Evolutionary conservation across 2,113 vertebrate species (phyloP).

Genomic region (Perccottus glenii): DNA sequence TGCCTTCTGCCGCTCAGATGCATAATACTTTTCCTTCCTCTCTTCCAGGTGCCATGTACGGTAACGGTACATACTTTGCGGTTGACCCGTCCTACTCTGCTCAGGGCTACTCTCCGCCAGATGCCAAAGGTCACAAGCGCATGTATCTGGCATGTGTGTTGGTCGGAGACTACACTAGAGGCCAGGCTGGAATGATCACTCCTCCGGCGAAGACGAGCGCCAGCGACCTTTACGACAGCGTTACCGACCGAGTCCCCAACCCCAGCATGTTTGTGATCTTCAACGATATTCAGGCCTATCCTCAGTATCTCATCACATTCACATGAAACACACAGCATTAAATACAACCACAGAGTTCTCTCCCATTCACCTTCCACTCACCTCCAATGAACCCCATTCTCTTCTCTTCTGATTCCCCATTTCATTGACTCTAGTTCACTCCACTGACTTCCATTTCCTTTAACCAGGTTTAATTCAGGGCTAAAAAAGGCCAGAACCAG

Average conservation of each 20-base stretch:
- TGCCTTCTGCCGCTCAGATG: no score
- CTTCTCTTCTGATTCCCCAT: no score
- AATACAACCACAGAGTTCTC: no score
- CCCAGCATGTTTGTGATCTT: constrained; percentile 84
- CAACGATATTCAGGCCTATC: constrained; percentile 84
- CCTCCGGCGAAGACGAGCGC: constrained; percentile 62
- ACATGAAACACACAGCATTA: constrained; percentile 30
- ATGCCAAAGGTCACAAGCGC: constrained; percentile 50
- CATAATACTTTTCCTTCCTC: background rate
- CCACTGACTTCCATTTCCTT: no score
- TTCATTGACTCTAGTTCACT: no score
- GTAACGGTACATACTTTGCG: constrained; percentile 85
- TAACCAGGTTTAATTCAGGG: background rate
- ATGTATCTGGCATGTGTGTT: constrained; percentile 85
- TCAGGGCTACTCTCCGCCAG: constrained; percentile 61
- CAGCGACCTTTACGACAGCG: constrained; percentile 81
- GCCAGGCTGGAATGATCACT: constrained; percentile 33
- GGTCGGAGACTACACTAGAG: constrained; percentile 78
- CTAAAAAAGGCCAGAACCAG: background rate
- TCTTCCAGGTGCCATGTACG: constrained; percentile 29
- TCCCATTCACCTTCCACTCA: no score
- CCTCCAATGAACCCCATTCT: no score
- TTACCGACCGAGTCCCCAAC: constrained; percentile 12
- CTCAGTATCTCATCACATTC: constrained; percentile 86
- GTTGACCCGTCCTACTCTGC: constrained; percentile 77